Percentiles rank a stretch among this genome's conserved stretches.
Evolutionary conservation across 2,888 invertebrate genomes (phyloP).

Genomic region (Iphiclides podalirius): DNA sequence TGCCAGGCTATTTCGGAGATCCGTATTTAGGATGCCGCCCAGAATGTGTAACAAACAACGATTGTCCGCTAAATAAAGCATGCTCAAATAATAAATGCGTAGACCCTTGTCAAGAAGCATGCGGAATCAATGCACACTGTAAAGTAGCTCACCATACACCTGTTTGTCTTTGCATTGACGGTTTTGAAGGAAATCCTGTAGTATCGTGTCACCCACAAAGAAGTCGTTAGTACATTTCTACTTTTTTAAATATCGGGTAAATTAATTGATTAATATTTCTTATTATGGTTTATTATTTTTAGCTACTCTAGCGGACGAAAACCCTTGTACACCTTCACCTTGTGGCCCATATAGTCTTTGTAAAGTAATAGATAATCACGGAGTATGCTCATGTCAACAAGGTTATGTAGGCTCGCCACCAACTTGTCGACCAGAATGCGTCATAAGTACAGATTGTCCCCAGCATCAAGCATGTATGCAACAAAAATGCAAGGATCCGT

Average conservation of each 20-base stretch:
- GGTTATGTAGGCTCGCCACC: slow-evolving; percentile 89
- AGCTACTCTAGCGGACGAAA: slow-evolving; percentile 67
- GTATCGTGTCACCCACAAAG: slow-evolving; percentile 74
- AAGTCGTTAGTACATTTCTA: slow-evolving; percentile 56
- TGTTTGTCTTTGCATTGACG: slow-evolving; percentile 88
- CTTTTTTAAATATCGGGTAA: not conserved
- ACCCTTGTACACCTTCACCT: slow-evolving; percentile 87
- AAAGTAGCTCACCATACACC: slow-evolving; percentile 90
- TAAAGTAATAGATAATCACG: slow-evolving; percentile 84
- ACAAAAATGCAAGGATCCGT: slow-evolving; percentile 87
- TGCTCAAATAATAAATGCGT: slow-evolving; percentile 92
- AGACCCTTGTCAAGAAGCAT: slow-evolving; percentile 90
- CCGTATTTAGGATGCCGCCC: slow-evolving; percentile 92
- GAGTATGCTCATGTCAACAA: slow-evolving; percentile 88
- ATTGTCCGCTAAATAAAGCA: slow-evolving; percentile 87
- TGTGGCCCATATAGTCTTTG: slow-evolving; percentile 90
- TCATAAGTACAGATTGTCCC: slow-evolving; percentile 87
- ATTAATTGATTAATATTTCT: not conserved
- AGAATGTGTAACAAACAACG: slow-evolving; percentile 91
- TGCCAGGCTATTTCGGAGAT: slow-evolving; percentile 91
- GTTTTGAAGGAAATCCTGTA: slow-evolving; percentile 88
- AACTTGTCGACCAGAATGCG: slow-evolving; percentile 87
- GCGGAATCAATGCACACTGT: slow-evolving; percentile 90
- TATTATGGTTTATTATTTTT: slow-evolving; percentile 39
- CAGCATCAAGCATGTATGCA: slow-evolving; percentile 86